These are phyloP conservation scores for Hipparchia semele DNA, from an alignment of 2,888 invertebrate genomes.

Conservation along the genomic window DNA sequence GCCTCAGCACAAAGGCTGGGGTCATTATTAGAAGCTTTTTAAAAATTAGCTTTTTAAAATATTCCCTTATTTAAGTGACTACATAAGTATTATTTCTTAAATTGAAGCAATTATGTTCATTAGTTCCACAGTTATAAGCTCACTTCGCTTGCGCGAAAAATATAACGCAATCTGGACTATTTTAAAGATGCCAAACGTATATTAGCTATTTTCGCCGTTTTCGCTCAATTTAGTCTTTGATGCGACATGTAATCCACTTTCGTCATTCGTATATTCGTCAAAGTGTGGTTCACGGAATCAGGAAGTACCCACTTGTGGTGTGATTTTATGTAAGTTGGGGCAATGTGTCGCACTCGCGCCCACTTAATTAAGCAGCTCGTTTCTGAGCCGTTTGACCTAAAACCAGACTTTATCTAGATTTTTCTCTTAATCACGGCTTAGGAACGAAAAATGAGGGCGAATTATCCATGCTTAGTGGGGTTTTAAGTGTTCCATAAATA, in stretches of 20 bases:
- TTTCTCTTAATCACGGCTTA: constrained; percentile 16
- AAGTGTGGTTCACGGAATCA: not conserved
- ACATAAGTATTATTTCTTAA: too few species aligned
- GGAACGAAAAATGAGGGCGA: constrained; percentile 7
- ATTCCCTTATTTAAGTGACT: too few species aligned
- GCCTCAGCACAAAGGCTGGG: too few species aligned
- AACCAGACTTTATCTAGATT: constrained; percentile 20
- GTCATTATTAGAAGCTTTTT: too few species aligned
- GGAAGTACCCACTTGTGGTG: not conserved
- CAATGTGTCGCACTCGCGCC: not conserved
- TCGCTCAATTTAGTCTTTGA: too few species aligned
- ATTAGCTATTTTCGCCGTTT: too few species aligned
- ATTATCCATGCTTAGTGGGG: not conserved
- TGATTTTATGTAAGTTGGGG: not conserved
- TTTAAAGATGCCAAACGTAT: too few species aligned
- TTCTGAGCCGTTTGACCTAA: constrained; percentile 31
- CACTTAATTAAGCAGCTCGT: constrained; percentile 29
- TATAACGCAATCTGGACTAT: too few species aligned
- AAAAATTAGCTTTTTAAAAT: too few species aligned
- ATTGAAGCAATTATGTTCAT: too few species aligned
- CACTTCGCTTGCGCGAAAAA: too few species aligned
- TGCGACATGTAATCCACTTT: not conserved
- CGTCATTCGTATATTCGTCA: not conserved
- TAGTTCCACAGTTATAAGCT: too few species aligned
- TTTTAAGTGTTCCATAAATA: not conserved